A percentile compares a stretch with the other conserved stretches of the same genome.
Conservation (phyloP, 2,797 vertebrate species). For the Acanthurus lineatus region DNA sequence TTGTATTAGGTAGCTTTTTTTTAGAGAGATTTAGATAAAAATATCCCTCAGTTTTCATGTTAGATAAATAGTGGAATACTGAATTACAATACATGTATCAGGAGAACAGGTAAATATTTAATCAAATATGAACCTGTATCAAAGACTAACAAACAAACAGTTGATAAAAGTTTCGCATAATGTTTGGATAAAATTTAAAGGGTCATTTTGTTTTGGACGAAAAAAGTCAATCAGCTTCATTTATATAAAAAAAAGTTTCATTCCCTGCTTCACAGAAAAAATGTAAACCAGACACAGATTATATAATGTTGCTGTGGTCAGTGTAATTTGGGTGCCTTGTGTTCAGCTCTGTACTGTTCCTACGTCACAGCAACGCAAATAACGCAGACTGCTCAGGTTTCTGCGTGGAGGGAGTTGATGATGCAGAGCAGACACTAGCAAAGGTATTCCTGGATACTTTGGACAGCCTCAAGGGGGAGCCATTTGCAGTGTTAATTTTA, state of each 20-base stretch:
- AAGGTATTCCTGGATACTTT: neutral
- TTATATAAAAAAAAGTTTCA: too few species aligned
- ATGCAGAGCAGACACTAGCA: neutral
- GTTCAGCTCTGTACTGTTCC: neutral
- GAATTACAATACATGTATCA: neutral
- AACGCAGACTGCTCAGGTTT: slow-evolving; percentile 33
- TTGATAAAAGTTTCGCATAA: neutral
- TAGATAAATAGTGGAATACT: neutral
- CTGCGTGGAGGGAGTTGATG: slow-evolving; percentile 28
- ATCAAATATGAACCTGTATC: neutral
- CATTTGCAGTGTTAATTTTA: neutral
- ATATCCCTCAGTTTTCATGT: too few species aligned
- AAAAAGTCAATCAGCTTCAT: too few species aligned
- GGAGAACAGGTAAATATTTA: neutral
- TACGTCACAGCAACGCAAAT: neutral
- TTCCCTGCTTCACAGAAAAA: neutral
- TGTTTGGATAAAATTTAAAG: neutral
- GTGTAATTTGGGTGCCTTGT: slow-evolving; percentile 17
- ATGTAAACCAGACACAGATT: neutral
- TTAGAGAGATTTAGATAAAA: too few species aligned
- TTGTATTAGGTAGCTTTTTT: too few species aligned
- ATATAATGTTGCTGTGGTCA: slow-evolving; percentile 8
- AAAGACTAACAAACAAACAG: neutral
- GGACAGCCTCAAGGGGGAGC: slow-evolving; percentile 33
- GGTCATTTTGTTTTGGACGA: too few species aligned